Evolutionary conservation across 1,140 invertebrate genomes (phyloP).

Genomic region (Lethrus apterus): DNA sequence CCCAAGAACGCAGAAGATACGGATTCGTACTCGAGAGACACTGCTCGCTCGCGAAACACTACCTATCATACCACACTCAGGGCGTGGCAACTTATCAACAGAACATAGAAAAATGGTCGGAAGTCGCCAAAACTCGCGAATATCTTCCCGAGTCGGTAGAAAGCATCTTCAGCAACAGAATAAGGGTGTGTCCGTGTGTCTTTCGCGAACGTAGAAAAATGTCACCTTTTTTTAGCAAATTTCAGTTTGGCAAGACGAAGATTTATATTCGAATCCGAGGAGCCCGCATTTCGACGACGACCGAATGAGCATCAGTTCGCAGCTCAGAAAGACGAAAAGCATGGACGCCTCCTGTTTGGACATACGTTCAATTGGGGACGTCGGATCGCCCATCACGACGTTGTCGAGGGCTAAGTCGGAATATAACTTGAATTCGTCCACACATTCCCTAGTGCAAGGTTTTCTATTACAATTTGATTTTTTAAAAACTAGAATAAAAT

Average conservation of each 20-base stretch:
- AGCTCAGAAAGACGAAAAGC: slow-evolving; percentile 76
- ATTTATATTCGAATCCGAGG: slow-evolving; percentile 58
- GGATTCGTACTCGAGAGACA: slow-evolving; percentile 89
- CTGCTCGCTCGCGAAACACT: slow-evolving; percentile 86
- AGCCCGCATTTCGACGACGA: slow-evolving; percentile 52
- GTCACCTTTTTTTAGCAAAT: slow-evolving; percentile 52
- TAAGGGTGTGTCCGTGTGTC: slow-evolving; percentile 51
- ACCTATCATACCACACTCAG: slow-evolving; percentile 77
- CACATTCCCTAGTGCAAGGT: slow-evolving; percentile 49
- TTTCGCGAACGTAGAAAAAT: neutral
- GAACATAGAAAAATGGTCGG: slow-evolving; percentile 81
- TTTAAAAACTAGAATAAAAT: neutral
- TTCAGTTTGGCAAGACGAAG: slow-evolving; percentile 69
- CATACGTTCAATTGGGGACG: slow-evolving; percentile 60
- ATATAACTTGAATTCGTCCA: slow-evolving; percentile 69
- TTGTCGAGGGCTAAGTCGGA: slow-evolving; percentile 78
- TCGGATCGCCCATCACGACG: slow-evolving; percentile 49
- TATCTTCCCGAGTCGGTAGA: slow-evolving; percentile 73
- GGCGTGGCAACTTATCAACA: slow-evolving; percentile 68
- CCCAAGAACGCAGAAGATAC: slow-evolving; percentile 85
- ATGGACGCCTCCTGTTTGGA: slow-evolving; percentile 83
- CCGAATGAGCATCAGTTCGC: slow-evolving; percentile 56
- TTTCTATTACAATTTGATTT: no score
- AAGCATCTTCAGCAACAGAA: slow-evolving; percentile 68
- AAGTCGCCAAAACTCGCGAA: slow-evolving; percentile 78